Evolutionary conservation across 2,888 invertebrate species (phyloP), one percentile per base, ranked within the genome.

Genomic region (Alcis repandata): DNA sequence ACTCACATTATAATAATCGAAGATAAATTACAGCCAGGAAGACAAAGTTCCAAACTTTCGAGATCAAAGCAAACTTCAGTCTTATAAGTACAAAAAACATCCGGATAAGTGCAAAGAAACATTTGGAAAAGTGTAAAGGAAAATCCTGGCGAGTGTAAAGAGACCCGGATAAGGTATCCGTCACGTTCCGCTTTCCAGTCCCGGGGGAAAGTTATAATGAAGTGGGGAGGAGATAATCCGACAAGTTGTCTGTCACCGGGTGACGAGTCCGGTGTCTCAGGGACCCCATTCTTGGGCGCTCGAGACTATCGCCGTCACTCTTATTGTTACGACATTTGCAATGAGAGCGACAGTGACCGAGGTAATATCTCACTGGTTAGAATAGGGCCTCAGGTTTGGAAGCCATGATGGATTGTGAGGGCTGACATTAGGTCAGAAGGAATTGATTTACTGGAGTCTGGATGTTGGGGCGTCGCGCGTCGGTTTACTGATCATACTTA

Each of bases 161-260:
- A 69, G 63, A 65, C 48, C 32, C 19, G 52, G 49, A 45, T 15
- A 51, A 63, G 63, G 49, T 60, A 51, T 60, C 38, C 58, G 43
- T 58, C 59, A 65, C 53, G 53, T 41, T 45, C 51, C 59, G 63
- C 53, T 49, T 41, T 45, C 51, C 36, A 36, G 19, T 51, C 36
- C 6, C 51, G 33, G 58, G 9, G 52, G 27, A 66, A 68, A 69
- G 63, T 69, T 66, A 63, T 66, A 70, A 63, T 65, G 67, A 70
- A 67, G 33, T 38, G 43, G 40, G 61, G 38, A 45, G 57, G 53
- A 63, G 33, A 54, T 69, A 65, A 69, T 70, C 66, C 57, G 59
- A 56, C 41, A 40, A 53, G 15, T 54, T 54, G 54, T 59, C 51
- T 49, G 65, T 51, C 64, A 67, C 56, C 40, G 38, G n/a, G 41